phyloP scores from a whole-genome alignment of 2,113 vertebrate species.

The Raphicerus campestris region DNA sequence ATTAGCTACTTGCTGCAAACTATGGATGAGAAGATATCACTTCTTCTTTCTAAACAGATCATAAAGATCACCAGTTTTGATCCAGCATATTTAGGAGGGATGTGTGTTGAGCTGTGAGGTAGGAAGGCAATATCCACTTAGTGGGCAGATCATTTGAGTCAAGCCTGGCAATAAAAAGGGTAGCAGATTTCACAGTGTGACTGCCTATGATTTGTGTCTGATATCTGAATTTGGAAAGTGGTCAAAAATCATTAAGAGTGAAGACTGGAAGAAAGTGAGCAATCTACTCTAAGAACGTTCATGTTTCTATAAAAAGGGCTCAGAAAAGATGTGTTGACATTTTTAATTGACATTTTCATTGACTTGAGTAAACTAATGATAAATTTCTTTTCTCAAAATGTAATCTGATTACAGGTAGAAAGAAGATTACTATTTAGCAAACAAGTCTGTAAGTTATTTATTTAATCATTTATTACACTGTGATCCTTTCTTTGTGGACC shows the following conservation, averaged over 20 bases:
- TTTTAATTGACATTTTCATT: background rate
- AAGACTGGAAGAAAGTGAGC: background rate
- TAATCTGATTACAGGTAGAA: background rate
- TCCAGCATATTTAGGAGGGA: background rate
- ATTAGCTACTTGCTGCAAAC: background rate
- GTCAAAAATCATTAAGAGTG: slow-evolving; percentile 5
- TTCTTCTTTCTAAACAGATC: background rate
- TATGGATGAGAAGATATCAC: background rate
- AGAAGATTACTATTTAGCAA: background rate
- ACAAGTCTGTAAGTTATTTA: background rate
- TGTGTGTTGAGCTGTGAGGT: background rate
- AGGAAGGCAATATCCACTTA: slow-evolving; percentile 16
- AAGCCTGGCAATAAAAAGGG: slow-evolving; percentile 17
- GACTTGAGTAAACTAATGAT: background rate
- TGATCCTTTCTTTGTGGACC: background rate
- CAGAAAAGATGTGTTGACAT: background rate
- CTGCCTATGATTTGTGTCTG: slow-evolving; percentile 28
- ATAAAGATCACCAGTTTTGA: slow-evolving; percentile 15
- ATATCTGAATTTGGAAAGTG: slow-evolving; percentile 15
- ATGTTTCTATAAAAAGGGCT: background rate
- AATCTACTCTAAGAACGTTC: background rate
- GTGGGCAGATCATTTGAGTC: slow-evolving; percentile 13
- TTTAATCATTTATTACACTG: background rate
- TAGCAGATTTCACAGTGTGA: slow-evolving; percentile 36
- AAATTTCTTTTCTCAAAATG: background rate